These are phyloP conservation scores for Drosophila bocqueti DNA, from an alignment of 1,140 invertebrate species.

Conservation along the genomic window DNA sequence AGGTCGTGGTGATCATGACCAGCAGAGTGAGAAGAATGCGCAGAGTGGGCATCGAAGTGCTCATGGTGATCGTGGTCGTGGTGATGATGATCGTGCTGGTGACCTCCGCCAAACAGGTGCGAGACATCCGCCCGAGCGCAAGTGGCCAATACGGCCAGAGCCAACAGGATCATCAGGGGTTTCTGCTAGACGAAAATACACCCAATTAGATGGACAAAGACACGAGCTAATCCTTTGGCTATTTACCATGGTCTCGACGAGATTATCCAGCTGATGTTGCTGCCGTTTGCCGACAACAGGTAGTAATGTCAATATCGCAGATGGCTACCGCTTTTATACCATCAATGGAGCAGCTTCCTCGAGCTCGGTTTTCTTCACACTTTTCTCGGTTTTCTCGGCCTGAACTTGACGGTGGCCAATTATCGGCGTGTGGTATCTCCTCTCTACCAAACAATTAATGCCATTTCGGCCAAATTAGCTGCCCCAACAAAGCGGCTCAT, in stretches of 20 bases:
- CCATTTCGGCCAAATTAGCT: conserved; percentile 60
- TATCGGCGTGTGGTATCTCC: conserved; percentile 59
- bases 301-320: conserved; percentile 62
- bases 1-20: conserved; percentile 36
- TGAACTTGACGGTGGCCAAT: conserved; percentile 70
- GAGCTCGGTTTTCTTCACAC: conserved; percentile 71
- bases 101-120: conserved; percentile 56
- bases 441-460: conserved; percentile 53
- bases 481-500: conserved; percentile 52
- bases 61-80: conserved; percentile 36
- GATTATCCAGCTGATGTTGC: conserved; percentile 53
- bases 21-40: conserved; percentile 17
- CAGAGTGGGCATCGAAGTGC: conserved; percentile 23
- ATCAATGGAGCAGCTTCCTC: conserved; percentile 33
- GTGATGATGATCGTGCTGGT: conserved; percentile 44
- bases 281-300: conserved; percentile 57
- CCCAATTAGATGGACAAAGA: background rate
- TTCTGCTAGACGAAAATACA: conserved; percentile 35
- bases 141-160: conserved; percentile 38
- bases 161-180: conserved; percentile 52
- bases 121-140: conserved; percentile 58
- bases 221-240: background rate
- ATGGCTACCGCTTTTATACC: conserved; percentile 66
- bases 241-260: conserved; percentile 54
- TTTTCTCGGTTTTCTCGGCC: conserved; percentile 70